Conservation (phyloP, 2,113 vertebrate genomes). For the Brienomyrus brachyistius region DNA sequence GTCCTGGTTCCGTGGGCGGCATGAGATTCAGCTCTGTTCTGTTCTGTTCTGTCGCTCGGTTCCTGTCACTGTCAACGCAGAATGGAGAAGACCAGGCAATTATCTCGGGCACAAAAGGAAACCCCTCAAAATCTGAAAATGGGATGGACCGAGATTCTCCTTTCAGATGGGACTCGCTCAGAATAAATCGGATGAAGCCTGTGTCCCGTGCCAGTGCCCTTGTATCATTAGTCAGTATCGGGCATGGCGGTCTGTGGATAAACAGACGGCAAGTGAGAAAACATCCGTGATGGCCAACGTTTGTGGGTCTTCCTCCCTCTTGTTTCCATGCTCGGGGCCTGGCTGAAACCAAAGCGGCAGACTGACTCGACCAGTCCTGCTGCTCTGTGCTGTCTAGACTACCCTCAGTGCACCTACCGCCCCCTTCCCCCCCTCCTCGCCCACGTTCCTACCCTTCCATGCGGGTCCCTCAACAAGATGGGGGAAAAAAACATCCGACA, state of each 20-base stretch:
- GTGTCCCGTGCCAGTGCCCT: conserved; percentile 10
- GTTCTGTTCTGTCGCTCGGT: neutral
- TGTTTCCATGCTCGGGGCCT: conserved; percentile 46
- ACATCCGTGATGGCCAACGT: conserved; percentile 32
- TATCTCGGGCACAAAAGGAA: neutral
- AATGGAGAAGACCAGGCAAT: neutral
- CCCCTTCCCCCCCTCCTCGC: neutral
- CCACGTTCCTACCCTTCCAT: conserved; percentile 10
- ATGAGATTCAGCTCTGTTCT: conserved; percentile 6
- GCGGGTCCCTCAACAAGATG: conserved; percentile 38
- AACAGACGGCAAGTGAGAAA: conserved; percentile 22
- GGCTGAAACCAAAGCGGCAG: conserved; percentile 39
- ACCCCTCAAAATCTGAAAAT: conserved; percentile 23
- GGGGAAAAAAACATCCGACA: neutral
- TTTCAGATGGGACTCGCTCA: neutral
- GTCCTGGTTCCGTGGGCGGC: neutral
- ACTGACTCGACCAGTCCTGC: conserved; percentile 53
- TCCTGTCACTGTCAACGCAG: neutral
- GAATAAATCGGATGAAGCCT: neutral
- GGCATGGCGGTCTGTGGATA: conserved; percentile 35
- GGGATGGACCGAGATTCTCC: neutral
- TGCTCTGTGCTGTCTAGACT: conserved; percentile 32
- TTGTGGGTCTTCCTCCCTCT: conserved; percentile 43
- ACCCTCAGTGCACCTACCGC: neutral
- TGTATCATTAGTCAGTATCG: conserved; percentile 27